phyloP scores from a whole-genome alignment of 2,113 vertebrate species.

The Rhombomys opimus region DNA sequence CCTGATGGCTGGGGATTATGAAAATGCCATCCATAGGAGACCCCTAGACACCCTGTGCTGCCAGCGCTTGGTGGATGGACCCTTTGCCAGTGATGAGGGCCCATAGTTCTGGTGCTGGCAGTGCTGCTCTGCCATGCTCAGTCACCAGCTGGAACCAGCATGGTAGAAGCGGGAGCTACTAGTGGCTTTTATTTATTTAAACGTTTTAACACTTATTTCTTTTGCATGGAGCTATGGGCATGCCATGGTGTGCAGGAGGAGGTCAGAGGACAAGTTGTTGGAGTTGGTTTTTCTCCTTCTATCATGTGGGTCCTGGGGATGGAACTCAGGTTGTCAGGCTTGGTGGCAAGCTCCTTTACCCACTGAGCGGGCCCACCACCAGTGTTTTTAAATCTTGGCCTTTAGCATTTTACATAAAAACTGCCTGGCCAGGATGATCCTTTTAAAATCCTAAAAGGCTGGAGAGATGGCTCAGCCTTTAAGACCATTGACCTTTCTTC shows the following conservation, averaged over 20 bases:
- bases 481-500: no score
- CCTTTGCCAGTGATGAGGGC: no score
- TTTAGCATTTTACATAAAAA: constrained; percentile 69
- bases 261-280: not conserved
- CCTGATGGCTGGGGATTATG: not conserved
- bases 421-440: constrained; percentile 54
- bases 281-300: not conserved
- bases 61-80: not conserved
- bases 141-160: not conserved
- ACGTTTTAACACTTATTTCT: not conserved
- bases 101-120: not conserved
- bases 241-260: not conserved
- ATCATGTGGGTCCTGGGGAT: not conserved
- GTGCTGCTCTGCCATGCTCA: not conserved
- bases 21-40: not conserved
- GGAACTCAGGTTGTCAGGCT: not conserved
- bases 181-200: not conserved
- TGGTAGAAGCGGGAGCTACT: not conserved
- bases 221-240: not conserved
- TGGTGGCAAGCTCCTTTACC: not conserved
- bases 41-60: not conserved
- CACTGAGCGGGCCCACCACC: not conserved
- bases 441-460: constrained; percentile 27
- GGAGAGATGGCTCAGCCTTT: no score
- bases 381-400: not conserved